Percentiles rank a stretch among this genome's conserved stretches.
Evolutionary conservation across 1,140 invertebrate species (phyloP).

Genomic region (Eciton burchellii): DNA sequence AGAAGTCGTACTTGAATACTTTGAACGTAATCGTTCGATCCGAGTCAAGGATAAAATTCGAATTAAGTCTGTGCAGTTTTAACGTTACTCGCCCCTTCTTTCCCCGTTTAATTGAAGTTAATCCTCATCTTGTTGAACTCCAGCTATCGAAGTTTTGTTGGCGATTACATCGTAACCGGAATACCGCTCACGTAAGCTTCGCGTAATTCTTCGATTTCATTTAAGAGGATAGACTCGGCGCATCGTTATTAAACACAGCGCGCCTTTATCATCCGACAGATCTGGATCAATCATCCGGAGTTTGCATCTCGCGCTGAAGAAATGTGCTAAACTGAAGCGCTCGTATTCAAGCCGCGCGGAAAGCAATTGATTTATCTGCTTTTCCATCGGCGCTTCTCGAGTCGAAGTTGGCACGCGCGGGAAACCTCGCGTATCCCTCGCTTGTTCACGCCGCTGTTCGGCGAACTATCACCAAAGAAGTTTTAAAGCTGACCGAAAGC

Average conservation of each 20-base stretch:
- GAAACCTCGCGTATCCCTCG: slow-evolving; percentile 57
- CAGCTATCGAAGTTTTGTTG: neutral
- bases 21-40: neutral
- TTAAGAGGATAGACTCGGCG: neutral
- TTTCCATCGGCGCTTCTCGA: slow-evolving; percentile 29
- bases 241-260: neutral
- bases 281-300: neutral
- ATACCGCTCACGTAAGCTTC: neutral
- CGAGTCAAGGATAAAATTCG: too few relatives aligned
- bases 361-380: slow-evolving; percentile 67
- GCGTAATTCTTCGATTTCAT: neutral
- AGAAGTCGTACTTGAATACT: neutral
- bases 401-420: slow-evolving; percentile 50
- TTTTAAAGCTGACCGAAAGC: slow-evolving; percentile 74
- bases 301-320: slow-evolving; percentile 1
- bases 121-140: neutral
- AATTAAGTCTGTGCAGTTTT: too few relatives aligned
- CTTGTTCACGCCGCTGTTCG: slow-evolving; percentile 67
- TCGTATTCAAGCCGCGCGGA: slow-evolving; percentile 43
- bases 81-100: too few relatives aligned
- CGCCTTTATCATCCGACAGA: neutral
- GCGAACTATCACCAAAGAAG: slow-evolving; percentile 72
- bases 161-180: neutral
- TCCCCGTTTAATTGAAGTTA: neutral
- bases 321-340: slow-evolving; percentile 24